Evolutionary conservation across 2,113 vertebrate genomes (phyloP).

Genomic region (Oncorhynchus masou): DNA sequence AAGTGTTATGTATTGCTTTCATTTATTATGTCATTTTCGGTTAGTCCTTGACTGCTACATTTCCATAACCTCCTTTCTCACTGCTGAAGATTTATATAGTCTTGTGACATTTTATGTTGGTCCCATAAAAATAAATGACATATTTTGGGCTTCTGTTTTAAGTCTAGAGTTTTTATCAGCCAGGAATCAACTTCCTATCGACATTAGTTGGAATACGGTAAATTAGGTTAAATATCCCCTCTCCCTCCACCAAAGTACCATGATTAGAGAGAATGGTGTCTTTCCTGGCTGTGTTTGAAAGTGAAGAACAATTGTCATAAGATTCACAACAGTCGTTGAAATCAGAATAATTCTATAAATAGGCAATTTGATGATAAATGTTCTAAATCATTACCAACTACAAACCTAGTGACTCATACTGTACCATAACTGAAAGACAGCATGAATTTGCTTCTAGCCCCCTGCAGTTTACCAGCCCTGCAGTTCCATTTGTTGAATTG

Average conservation of each 20-base stretch:
- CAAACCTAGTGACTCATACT: no score
- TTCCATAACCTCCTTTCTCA: slow-evolving; percentile 19
- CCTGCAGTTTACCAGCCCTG: neutral
- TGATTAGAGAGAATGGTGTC: neutral
- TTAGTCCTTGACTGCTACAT: slow-evolving; percentile 2
- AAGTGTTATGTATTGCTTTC: neutral
- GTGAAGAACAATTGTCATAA: no score
- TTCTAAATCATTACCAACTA: no score
- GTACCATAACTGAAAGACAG: neutral
- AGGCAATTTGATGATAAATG: no score
- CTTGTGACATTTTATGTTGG: slow-evolving; percentile 28
- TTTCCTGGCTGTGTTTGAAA: no score
- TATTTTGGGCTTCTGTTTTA: neutral
- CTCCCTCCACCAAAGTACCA: neutral
- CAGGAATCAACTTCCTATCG: neutral
- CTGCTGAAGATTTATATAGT: slow-evolving; percentile 23
- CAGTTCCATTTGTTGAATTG: neutral
- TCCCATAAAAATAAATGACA: slow-evolving; percentile 45
- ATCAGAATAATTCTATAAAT: no score
- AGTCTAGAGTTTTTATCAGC: neutral
- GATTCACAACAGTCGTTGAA: no score
- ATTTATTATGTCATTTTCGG: slow-evolving; percentile 3
- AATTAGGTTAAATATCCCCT: neutral
- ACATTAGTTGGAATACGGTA: neutral
- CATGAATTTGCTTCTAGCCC: no score